phyloP scores from a whole-genome alignment of 2,888 invertebrate genomes.

The Eristalis tenax region DNA sequence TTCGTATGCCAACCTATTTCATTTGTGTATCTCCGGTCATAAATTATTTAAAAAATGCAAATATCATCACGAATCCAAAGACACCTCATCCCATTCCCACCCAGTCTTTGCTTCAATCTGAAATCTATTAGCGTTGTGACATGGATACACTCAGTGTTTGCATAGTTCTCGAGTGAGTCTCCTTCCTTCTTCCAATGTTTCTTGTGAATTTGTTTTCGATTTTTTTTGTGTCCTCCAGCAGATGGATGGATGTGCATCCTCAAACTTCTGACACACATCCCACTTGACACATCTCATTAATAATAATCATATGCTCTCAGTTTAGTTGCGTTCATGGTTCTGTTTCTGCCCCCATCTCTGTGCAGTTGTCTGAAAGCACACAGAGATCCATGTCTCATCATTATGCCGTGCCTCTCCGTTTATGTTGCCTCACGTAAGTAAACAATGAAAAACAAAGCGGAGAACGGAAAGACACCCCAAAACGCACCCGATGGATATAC shows the following conservation, averaged over 20 bases:
- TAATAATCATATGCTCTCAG: conserved; percentile 71
- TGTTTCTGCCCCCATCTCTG: background rate
- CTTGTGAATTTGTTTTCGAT: background rate
- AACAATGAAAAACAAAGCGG: background rate
- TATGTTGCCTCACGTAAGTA: background rate
- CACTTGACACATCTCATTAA: conserved; percentile 72
- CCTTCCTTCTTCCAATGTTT: background rate
- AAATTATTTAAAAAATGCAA: conserved; percentile 49
- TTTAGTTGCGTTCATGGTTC: conserved; percentile 48
- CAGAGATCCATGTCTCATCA: background rate
- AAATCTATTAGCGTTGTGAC: conserved; percentile 63
- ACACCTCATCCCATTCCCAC: background rate
- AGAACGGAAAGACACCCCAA: background rate
- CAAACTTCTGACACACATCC: conserved; percentile 70
- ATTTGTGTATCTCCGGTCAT: conserved; percentile 44
- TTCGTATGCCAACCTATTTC: background rate
- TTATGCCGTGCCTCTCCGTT: background rate
- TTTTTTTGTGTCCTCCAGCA: conserved; percentile 25
- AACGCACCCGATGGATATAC: conserved; percentile 19
- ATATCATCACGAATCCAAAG: conserved; percentile 41
- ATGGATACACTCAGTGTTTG: conserved; percentile 63
- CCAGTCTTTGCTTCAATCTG: conserved; percentile 16
- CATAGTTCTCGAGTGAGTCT: conserved; percentile 21
- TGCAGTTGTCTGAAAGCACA: background rate
- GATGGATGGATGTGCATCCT: conserved; percentile 26